Evolutionary conservation across 2,888 invertebrate species (phyloP).

Genomic region (Tetrapedia diversipes): DNA sequence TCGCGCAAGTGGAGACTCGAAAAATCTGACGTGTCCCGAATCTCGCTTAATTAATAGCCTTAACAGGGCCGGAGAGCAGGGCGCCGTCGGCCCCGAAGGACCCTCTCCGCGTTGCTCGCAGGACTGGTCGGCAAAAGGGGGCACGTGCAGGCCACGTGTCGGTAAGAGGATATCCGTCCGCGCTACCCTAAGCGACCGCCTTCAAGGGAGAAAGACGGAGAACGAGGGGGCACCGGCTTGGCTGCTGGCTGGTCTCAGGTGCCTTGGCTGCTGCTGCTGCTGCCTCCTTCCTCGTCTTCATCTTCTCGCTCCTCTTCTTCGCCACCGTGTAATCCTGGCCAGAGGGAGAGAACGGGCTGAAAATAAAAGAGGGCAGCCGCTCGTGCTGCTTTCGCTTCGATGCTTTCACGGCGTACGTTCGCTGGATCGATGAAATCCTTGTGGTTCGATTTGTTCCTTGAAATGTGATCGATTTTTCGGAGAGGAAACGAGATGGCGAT

Average conservation of each 20-base stretch:
- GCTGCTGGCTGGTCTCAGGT: slow-evolving; percentile 69
- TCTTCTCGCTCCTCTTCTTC: too few species aligned
- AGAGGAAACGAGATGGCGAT: not conserved
- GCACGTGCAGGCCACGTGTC: slow-evolving; percentile 82
- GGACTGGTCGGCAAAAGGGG: slow-evolving; percentile 73
- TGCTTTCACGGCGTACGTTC: slow-evolving; percentile 9
- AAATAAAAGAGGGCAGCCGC: slow-evolving; percentile 48
- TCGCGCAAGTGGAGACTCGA: slow-evolving; percentile 58
- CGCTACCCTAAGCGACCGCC: slow-evolving; percentile 66
- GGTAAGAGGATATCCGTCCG: slow-evolving; percentile 82
- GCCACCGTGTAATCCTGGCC: slow-evolving; percentile 51
- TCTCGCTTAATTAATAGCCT: slow-evolving; percentile 81
- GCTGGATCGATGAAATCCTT: slow-evolving; percentile 10
- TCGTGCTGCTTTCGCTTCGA: slow-evolving; percentile 28
- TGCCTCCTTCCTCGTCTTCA: slow-evolving; percentile 32
- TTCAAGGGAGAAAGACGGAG: slow-evolving; percentile 57
- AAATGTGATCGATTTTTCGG: not conserved
- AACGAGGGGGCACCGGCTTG: slow-evolving; percentile 40
- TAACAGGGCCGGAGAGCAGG: slow-evolving; percentile 63
- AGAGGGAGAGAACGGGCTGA: slow-evolving; percentile 19
- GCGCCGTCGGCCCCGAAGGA: slow-evolving; percentile 43
- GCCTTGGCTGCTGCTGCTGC: too few species aligned
- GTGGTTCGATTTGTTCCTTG: not conserved
- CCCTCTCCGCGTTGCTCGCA: slow-evolving; percentile 65
- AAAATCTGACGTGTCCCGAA: slow-evolving; percentile 79